Percentiles rank a stretch among this genome's conserved stretches.
phyloP scores from a whole-genome alignment of 2,797 vertebrate genomes.

The Peromyscus melanophrys region DNA sequence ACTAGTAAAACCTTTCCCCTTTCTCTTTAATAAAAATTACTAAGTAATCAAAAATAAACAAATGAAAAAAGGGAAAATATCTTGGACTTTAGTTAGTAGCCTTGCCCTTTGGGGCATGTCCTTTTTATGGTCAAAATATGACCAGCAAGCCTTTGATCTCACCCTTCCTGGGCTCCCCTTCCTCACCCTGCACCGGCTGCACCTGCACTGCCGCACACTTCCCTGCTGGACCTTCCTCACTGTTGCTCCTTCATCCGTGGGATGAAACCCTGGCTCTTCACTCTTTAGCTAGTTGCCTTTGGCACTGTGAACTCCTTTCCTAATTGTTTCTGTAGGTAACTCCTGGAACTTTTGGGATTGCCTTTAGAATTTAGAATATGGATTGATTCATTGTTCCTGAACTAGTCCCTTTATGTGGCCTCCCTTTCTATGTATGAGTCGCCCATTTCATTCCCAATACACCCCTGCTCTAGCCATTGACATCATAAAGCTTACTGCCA shows the following conservation, averaged over 20 bases:
- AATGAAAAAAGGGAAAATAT: background rate
- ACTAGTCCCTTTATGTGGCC: background rate
- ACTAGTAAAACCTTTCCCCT: too few species aligned
- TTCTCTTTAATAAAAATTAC: background rate
- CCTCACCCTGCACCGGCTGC: too few species aligned
- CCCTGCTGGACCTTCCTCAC: background rate
- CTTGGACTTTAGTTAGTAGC: background rate
- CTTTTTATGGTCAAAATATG: background rate
- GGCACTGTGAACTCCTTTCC: background rate
- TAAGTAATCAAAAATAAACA: background rate
- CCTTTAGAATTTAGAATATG: background rate
- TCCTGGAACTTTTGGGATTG: background rate
- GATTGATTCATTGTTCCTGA: background rate
- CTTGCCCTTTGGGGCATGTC: rapidly evolving
- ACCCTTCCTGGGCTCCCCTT: rapidly evolving
- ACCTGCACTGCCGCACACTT: background rate
- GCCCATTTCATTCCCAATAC: rapidly evolving
- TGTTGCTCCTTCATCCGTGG: background rate
- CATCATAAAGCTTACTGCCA: background rate
- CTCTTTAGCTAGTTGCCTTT: background rate
- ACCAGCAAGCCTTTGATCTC: background rate
- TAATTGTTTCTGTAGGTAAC: background rate
- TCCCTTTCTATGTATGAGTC: background rate
- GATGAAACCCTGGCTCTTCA: background rate
- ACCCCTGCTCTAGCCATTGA: background rate